phyloP scores from a whole-genome alignment of 2,888 invertebrate genomes.

The Unio pictorum region DNA sequence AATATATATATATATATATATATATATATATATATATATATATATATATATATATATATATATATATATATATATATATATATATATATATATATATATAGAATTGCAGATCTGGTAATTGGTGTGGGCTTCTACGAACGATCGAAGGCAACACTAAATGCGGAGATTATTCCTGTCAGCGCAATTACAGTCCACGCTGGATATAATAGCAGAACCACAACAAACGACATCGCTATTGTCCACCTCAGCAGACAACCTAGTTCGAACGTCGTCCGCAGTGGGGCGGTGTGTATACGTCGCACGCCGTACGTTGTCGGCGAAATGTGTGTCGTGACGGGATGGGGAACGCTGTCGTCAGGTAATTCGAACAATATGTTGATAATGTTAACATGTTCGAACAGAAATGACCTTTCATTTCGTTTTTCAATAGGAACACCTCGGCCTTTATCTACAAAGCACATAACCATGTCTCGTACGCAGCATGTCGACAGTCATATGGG shows the following conservation, averaged over 20 bases:
- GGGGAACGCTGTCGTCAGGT: too few relatives aligned
- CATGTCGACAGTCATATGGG: too few relatives aligned
- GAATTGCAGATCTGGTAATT: background rate
- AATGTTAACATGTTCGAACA: too few relatives aligned
- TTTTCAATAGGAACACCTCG: too few relatives aligned
- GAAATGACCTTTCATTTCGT: too few relatives aligned
- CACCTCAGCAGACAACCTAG: background rate
- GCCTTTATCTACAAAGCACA: too few relatives aligned
- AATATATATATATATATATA: too few relatives aligned
- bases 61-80: background rate
- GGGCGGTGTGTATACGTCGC: background rate
- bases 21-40: background rate
- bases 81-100: too few relatives aligned
- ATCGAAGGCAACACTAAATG: background rate
- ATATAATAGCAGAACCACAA: background rate
- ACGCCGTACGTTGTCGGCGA: background rate
- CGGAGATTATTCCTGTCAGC: background rate
- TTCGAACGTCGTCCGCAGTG: background rate
- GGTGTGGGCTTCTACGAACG: conserved; percentile 1
- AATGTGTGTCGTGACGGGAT: too few relatives aligned
- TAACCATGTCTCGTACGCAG: too few relatives aligned
- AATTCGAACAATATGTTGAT: too few relatives aligned
- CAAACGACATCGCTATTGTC: background rate
- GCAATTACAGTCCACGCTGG: background rate
- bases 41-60: conserved; percentile 7